Conservation (phyloP, 1,140 invertebrate genomes). For the Cyclina sinensis region DNA sequence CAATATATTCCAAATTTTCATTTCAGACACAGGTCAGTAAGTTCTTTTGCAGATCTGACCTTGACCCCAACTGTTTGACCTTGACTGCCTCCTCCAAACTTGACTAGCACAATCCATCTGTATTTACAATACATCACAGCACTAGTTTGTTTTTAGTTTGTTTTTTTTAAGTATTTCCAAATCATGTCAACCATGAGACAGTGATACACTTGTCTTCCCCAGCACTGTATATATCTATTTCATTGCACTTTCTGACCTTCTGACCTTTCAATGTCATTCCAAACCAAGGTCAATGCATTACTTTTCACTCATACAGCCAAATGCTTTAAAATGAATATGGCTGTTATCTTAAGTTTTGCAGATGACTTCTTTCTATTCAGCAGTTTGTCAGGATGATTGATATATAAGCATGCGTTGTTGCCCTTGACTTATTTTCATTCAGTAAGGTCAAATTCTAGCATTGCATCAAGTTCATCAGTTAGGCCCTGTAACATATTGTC, state of each 20-base stretch:
- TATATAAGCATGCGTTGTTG: background rate
- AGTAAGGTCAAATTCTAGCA: slow-evolving; percentile 75
- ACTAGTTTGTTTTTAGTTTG: background rate
- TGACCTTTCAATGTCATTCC: slow-evolving; percentile 12
- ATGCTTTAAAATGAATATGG: background rate
- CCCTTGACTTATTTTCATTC: slow-evolving; percentile 35
- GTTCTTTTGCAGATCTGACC: background rate
- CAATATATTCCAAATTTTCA: background rate
- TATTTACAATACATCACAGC: slow-evolving; percentile 7
- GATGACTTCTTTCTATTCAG: slow-evolving; percentile 1
- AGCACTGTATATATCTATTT: background rate
- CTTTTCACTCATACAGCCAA: background rate
- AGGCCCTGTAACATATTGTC: slow-evolving; percentile 91
- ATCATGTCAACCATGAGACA: background rate
- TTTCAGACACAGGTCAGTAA: background rate
- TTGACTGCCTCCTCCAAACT: slow-evolving; percentile 11
- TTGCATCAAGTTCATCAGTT: slow-evolving; percentile 84
- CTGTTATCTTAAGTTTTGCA: background rate
- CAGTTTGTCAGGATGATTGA: slow-evolving; percentile 7
- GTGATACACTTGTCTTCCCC: background rate
- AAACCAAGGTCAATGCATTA: background rate
- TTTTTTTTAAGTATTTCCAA: background rate
- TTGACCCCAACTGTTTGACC: background rate
- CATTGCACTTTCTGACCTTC: background rate
- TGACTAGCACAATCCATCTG: slow-evolving; percentile 17